Evolutionary conservation across 2,113 vertebrate genomes (phyloP), one percentile per base, ranked within the genome.

Genomic region (Gila orcuttii): DNA sequence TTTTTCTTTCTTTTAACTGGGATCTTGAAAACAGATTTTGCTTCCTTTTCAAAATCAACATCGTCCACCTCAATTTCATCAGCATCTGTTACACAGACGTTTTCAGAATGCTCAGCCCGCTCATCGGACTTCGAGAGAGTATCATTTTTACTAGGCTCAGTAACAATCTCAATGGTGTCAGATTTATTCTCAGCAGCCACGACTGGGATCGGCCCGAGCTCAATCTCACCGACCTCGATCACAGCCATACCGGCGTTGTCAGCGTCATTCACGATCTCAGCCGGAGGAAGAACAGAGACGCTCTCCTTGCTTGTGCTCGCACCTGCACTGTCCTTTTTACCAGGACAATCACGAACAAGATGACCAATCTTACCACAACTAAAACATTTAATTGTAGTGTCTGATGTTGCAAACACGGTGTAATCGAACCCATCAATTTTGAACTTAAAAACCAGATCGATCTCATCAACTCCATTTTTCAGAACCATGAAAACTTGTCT

Each of bases 401-500:
- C 69, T 45, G 39, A 45, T 73, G 69, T 73, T 45, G 21, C 69
- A 73, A 73, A 73, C 19, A 45, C 39, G 23, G 23, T 42, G 3
- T 45, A 73, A 2, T 73, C 39, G 11, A 73, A 73, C 0, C 69
- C 69, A 73, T 73, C 8, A 6, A 74, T 47, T 73, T 74, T 47
- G 4, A 74, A 42, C 4, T 74, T 74, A 3, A 73, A 45, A 73
- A 50, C n/a, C n/a, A 75, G 13, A 25, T 75, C 12, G 1, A 75
- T 75, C 4, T 75, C 71, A 47, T 75, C 71, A 25, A 28, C n/a
- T 47, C 71, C 42, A 23, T 7, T 74, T 23, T 25, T 74, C 23
- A 50, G 12, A 5, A 74, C 73, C 73, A 75, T 75, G 42, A 75
- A 75, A 50, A 75, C 73, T 8, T 47, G 71, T 45, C 69, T n/a